Evolutionary conservation across 2,113 vertebrate species (phyloP).

Genomic region (Lontra canadensis): DNA sequence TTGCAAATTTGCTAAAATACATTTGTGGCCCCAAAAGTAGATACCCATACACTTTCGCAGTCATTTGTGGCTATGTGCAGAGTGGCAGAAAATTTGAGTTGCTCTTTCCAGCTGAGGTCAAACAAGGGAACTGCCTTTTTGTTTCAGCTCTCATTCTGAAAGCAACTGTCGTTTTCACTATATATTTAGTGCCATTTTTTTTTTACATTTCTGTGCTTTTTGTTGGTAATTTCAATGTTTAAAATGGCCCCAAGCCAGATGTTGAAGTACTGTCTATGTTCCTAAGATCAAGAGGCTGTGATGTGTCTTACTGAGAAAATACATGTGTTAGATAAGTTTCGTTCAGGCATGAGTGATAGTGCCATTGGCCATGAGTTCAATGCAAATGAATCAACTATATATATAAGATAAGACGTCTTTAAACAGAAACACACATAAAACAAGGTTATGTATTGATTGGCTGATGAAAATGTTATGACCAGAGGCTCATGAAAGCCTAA

Average conservation of each 20-base stretch:
- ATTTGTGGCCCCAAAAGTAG: not conserved
- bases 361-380: not conserved
- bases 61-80: not conserved
- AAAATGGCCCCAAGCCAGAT: not conserved
- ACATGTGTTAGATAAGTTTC: not conserved
- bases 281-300: not conserved
- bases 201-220: not conserved
- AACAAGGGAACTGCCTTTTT: not conserved
- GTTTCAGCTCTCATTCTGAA: not conserved
- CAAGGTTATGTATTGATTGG: not conserved
- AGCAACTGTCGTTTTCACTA: not conserved
- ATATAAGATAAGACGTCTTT: not conserved
- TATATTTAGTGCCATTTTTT: not conserved
- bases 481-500: not conserved
- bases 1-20: not conserved
- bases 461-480: not conserved
- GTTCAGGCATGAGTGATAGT: not conserved
- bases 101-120: not conserved
- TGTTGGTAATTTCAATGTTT: not conserved
- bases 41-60: not conserved
- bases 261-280: not conserved
- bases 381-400: not conserved
- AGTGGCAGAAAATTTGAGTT: not conserved
- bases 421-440: not conserved
- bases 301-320: not conserved